These are phyloP conservation scores for Brachionus rubens DNA, from an alignment of 1,140 invertebrate species.

Conservation along the genomic window DNA sequence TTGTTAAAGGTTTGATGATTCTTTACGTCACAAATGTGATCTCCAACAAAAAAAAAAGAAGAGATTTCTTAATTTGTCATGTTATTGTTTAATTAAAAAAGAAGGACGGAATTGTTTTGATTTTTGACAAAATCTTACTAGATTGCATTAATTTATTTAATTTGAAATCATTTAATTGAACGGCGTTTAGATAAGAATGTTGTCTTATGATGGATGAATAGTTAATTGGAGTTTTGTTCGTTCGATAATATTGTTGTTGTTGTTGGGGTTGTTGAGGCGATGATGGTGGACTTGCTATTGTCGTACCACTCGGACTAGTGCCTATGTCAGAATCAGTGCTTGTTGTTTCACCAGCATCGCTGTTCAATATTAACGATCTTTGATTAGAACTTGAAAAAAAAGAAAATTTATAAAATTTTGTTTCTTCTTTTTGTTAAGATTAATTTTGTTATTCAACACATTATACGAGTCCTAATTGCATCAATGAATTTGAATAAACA, in stretches of 20 bases:
- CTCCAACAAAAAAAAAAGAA: too few relatives aligned
- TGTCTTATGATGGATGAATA: conserved; percentile 23
- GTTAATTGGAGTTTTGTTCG: neutral
- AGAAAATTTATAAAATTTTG: neutral
- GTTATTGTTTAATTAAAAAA: neutral
- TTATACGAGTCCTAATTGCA: too few relatives aligned
- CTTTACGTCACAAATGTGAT: too few relatives aligned
- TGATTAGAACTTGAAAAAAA: conserved; percentile 11
- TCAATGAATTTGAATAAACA: too few relatives aligned
- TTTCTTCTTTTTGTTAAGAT: neutral
- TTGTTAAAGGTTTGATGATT: too few relatives aligned
- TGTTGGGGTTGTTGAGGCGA: conserved; percentile 38
- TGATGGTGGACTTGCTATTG: conserved; percentile 28
- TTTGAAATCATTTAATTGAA: conserved; percentile 32
- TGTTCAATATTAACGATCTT: conserved; percentile 8
- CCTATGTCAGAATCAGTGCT: conserved; percentile 46
- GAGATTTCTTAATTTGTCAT: neutral
- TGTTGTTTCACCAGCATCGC: conserved; percentile 40
- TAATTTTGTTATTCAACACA: too few relatives aligned
- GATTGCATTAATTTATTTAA: conserved; percentile 25
- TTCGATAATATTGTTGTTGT: neutral
- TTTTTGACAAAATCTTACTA: neutral
- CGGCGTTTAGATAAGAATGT: conserved; percentile 32
- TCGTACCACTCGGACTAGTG: conserved; percentile 38
- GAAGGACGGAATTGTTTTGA: neutral